A percentile compares a stretch with the other conserved stretches of the same genome.
Conservation (phyloP, 2,113 vertebrate genomes). For the Rhineura floridana region DNA sequence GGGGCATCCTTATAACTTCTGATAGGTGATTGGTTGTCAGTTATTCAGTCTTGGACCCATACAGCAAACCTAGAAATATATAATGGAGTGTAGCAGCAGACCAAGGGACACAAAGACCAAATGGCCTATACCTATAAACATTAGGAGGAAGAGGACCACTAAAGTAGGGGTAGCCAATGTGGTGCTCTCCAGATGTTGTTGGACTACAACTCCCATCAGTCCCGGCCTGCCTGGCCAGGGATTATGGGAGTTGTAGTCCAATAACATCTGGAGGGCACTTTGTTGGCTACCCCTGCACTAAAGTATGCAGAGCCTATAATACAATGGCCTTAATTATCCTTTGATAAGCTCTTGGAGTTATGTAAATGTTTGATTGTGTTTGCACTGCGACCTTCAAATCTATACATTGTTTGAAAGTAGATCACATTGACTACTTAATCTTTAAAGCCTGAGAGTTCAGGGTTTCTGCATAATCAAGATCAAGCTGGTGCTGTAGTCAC, state of each 20-base stretch:
- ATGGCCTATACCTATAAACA: background rate
- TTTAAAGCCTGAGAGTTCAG: background rate
- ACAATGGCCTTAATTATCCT: background rate
- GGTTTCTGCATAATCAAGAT: background rate
- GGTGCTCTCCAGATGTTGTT: background rate
- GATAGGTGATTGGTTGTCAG: background rate
- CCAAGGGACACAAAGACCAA: background rate
- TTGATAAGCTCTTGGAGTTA: background rate
- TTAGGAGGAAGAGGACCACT: background rate
- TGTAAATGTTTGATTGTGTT: background rate
- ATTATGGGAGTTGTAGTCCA: too few species aligned
- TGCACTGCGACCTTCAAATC: background rate
- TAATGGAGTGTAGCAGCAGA: background rate
- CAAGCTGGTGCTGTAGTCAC: background rate
- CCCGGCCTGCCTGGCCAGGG: too few species aligned
- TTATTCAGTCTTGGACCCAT: background rate
- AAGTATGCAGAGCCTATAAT: background rate
- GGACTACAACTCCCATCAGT: too few species aligned
- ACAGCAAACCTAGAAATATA: background rate
- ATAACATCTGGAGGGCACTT: too few species aligned
- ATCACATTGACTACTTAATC: constrained; percentile 5
- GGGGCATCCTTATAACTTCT: background rate
- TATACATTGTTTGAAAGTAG: background rate
- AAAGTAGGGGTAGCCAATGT: background rate
- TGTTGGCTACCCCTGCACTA: too few species aligned